A percentile compares a stretch with the other conserved stretches of the same genome.
These are phyloP conservation scores for Trachelus iudaicus DNA, from an alignment of 2,888 invertebrate species.

Conservation along the genomic window DNA sequence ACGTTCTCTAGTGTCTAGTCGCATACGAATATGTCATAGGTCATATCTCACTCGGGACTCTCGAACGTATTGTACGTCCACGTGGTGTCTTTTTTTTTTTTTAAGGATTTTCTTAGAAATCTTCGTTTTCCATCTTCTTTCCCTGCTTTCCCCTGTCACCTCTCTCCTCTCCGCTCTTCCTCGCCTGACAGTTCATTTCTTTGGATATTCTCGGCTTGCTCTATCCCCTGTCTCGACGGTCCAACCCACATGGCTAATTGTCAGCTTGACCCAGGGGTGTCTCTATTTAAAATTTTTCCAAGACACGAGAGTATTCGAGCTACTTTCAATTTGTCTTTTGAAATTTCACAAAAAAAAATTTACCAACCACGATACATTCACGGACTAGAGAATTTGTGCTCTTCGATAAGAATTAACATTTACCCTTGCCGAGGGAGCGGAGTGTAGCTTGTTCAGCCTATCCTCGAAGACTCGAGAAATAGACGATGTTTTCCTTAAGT, in stretches of 20 bases:
- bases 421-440: too few species aligned
- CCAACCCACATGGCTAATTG: slow-evolving; percentile 41
- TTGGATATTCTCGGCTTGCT: slow-evolving; percentile 45
- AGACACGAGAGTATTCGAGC: too few species aligned
- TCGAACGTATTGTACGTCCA: too few species aligned
- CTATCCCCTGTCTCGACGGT: not conserved
- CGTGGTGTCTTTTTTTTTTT: too few species aligned
- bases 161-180: slow-evolving; percentile 25
- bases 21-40: too few species aligned
- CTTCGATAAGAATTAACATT: too few species aligned
- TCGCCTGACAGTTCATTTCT: slow-evolving; percentile 44
- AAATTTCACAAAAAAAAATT: not conserved
- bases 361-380: not conserved
- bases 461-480: too few species aligned
- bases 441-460: too few species aligned
- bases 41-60: too few species aligned
- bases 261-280: slow-evolving; percentile 33
- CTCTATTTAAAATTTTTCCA: slow-evolving; percentile 32
- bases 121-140: not conserved
- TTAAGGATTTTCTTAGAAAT: too few species aligned
- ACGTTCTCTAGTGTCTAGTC: too few species aligned
- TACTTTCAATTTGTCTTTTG: not conserved
- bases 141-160: slow-evolving; percentile 20
- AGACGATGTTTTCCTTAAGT: too few species aligned
- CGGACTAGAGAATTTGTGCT: not conserved